Conservation (phyloP, 1,140 invertebrate species). For the Cylas formicarius region DNA sequence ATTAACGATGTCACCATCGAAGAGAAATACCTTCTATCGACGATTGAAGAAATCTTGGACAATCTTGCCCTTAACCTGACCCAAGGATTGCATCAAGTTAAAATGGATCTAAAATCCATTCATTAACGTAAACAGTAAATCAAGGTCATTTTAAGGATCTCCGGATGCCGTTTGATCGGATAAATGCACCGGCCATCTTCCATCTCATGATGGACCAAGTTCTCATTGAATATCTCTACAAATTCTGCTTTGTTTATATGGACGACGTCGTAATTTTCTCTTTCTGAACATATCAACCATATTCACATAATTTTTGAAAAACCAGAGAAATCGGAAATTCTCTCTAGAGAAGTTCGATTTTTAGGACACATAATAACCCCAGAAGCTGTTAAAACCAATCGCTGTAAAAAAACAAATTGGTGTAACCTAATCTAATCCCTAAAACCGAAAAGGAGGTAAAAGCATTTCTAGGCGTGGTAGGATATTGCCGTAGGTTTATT, state of each 20-base stretch:
- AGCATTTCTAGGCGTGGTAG: too few species aligned
- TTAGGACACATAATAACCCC: too few species aligned
- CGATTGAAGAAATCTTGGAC: slow-evolving; percentile 44
- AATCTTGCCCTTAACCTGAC: slow-evolving; percentile 24
- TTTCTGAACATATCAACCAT: slow-evolving; percentile 23
- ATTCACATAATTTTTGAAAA: slow-evolving; percentile 23
- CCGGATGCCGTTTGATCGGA: slow-evolving; percentile 41
- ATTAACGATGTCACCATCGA: slow-evolving; percentile 36
- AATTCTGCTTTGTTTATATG: slow-evolving; percentile 37
- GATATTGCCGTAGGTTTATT: too few species aligned
- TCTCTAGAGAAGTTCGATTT: too few species aligned
- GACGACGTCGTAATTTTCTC: slow-evolving; percentile 29
- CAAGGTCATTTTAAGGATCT: slow-evolving; percentile 37
- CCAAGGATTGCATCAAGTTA: slow-evolving; percentile 1
- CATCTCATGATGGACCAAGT: slow-evolving; percentile 27
- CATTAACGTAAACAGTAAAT: background rate
- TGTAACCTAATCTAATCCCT: too few species aligned
- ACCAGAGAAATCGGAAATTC: too few species aligned
- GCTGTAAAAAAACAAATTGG: too few species aligned
- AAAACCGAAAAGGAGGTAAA: too few species aligned
- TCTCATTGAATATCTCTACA: slow-evolving; percentile 24
- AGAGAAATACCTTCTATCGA: slow-evolving; percentile 46
- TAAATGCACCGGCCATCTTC: slow-evolving; percentile 42
- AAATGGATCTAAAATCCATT: background rate
- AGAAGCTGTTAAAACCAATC: too few species aligned